Evolutionary conservation across 2,797 vertebrate species (phyloP).

Genomic region (Hapalemur alaotrensis): DNA sequence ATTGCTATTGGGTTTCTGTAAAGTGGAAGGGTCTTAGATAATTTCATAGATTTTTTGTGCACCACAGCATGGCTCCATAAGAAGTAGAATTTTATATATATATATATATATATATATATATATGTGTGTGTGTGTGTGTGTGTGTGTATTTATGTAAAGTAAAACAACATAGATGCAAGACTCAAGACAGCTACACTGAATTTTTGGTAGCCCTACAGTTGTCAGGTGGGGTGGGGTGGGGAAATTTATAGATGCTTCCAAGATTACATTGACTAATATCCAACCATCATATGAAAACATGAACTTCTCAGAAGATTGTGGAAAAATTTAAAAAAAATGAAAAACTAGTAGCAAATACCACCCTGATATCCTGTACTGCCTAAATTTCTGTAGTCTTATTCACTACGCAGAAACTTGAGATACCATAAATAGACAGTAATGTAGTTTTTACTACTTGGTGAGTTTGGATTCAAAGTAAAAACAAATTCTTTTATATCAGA

Average conservation of each 20-base stretch:
- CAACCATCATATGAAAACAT: not conserved
- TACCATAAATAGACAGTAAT: not conserved
- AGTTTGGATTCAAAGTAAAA: not conserved
- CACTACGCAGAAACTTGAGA: not conserved
- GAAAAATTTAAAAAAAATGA: not conserved
- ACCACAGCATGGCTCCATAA: not conserved
- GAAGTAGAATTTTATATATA: not conserved
- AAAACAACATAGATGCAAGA: not conserved
- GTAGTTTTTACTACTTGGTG: not conserved
- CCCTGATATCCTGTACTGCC: not conserved
- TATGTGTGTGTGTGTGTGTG: no score
- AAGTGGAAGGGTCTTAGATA: not conserved
- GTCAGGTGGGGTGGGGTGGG: no score
- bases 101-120: no score
- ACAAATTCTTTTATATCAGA: not conserved
- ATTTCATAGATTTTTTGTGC: not conserved
- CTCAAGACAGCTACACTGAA: accelerated
- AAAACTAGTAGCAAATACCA: not conserved
- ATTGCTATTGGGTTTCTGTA: not conserved
- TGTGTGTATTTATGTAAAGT: not conserved
- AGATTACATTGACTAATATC: not conserved
- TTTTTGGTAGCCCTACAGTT: not conserved
- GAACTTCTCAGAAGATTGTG: not conserved
- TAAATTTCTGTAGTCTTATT: not conserved
- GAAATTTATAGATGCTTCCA: not conserved